These are phyloP conservation scores for Trematocara nigrifrons DNA, from an alignment of 2,113 vertebrate species.

Conservation along the genomic window DNA sequence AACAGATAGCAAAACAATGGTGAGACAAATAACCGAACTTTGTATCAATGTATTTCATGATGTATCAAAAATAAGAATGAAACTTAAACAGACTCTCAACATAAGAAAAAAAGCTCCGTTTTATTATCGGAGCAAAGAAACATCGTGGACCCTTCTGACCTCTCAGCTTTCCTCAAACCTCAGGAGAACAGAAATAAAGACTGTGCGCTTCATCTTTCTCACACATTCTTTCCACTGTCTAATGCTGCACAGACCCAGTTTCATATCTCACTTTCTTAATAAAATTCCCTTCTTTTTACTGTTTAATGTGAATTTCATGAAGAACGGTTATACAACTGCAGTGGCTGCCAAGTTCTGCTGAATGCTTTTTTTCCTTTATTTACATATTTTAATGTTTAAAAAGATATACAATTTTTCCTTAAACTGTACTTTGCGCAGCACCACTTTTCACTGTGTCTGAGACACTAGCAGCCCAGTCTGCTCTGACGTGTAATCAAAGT, in stretches of 20 bases:
- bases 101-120: not conserved
- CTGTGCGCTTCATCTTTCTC: not conserved
- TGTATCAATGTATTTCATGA: not conserved
- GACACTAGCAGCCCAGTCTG: not conserved
- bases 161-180: not conserved
- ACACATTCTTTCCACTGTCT: not conserved
- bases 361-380: not conserved
- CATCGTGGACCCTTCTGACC: not conserved
- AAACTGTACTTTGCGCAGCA: rapidly evolving
- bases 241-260: not conserved
- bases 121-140: not conserved
- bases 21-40: not conserved
- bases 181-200: not conserved
- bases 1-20: not conserved
- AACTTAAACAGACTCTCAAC: not conserved
- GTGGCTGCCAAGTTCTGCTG: not conserved
- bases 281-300: not conserved
- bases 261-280: not conserved
- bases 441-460: not conserved
- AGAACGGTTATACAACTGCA: not conserved
- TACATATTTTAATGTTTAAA: not conserved
- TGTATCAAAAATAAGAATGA: not conserved
- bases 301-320: not conserved
- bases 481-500: not conserved
- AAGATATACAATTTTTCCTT: not conserved